phyloP scores from a whole-genome alignment of 37 sponge, comb jelly and placozoan species.

The Diacarnus erythraeanus region DNA sequence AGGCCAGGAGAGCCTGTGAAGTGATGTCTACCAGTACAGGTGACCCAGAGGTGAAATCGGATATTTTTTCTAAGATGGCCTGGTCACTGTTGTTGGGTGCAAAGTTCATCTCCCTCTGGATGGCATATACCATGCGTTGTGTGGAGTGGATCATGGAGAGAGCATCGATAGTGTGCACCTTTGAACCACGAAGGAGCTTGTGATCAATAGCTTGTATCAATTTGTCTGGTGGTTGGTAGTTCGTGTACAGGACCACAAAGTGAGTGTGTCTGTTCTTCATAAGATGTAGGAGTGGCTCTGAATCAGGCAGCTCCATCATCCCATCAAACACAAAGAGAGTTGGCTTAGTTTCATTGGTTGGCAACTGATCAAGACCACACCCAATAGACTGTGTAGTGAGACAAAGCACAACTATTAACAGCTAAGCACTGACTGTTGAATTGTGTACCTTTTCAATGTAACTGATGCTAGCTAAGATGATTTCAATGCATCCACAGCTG shows the following conservation, averaged over 20 bases:
- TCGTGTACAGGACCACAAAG: conserved; percentile 14
- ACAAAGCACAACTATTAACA: too few relatives aligned
- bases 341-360: not conserved
- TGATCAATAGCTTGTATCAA: conserved; percentile 12
- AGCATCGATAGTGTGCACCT: conserved; percentile 21
- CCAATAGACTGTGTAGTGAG: not conserved
- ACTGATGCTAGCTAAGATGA: conserved; percentile 28
- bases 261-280: conserved; percentile 12
- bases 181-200: conserved; percentile 17
- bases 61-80: conserved; percentile 21
- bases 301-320: not conserved
- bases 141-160: conserved; percentile 44
- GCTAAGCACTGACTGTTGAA: too few relatives aligned
- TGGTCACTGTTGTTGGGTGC: conserved; percentile 19
- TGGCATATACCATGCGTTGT: conserved; percentile 37
- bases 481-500: conserved; percentile 13
- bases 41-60: conserved; percentile 39
- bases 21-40: conserved; percentile 31
- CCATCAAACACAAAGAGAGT: conserved; percentile 14
- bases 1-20: not conserved
- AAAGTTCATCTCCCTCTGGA: conserved; percentile 16
- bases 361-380: not conserved
- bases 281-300: not conserved
- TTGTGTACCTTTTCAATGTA: conserved; percentile 31
- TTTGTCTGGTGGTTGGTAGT: conserved; percentile 1